Evolutionary conservation across 2,888 invertebrate species (phyloP), one percentile per base, ranked within the genome.

Genomic region (Periphyllus acericola): DNA sequence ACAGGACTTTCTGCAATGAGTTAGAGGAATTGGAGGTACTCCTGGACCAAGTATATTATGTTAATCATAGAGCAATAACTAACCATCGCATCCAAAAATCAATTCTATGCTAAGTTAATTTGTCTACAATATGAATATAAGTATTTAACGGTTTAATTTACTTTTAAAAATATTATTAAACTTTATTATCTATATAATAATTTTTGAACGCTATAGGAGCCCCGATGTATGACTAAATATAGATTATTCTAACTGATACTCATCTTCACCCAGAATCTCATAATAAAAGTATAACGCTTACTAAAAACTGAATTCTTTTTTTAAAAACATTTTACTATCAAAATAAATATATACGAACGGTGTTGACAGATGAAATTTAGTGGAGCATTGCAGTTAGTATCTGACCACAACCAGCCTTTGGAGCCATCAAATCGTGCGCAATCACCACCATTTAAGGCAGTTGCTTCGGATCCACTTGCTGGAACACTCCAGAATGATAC

Each of bases 331-430:
- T 29, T 29, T 17, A 29, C 32, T 32, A 4, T 32, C 2, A 32
- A 79, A 80, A 82, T 72, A 40, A 68, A 55, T 68, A 25, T 79
- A 55, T 88, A 95, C 96, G 95, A 93, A 96, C 96, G 96, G 92
- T 98, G 97, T 92, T 98, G 98, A 91, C 98, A 98, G 90, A 98
- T 97, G 92, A 95, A 98, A 92, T 97, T 97, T 90, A 97, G 93
- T 90, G 94, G 94, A 83, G 95, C 94, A 89, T 94, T 94, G 92
- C 98, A 98, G 91, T 97, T 96, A 36, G 97, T 97, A 91, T 97
- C 97, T 1, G 96, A 96, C 98, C 98, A 98, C 0, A 98, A 93
- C 97, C 98, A 98, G 46, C 97, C 97, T 91, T 96, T 97, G 90
- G 96, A 96, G 89, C 98, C 97, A 91, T 98, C 97, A 92, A 96